A percentile compares a stretch with the other conserved stretches of the same genome.
Conservation (phyloP, 2,113 vertebrate genomes). For the Rutilus rutilus region DNA sequence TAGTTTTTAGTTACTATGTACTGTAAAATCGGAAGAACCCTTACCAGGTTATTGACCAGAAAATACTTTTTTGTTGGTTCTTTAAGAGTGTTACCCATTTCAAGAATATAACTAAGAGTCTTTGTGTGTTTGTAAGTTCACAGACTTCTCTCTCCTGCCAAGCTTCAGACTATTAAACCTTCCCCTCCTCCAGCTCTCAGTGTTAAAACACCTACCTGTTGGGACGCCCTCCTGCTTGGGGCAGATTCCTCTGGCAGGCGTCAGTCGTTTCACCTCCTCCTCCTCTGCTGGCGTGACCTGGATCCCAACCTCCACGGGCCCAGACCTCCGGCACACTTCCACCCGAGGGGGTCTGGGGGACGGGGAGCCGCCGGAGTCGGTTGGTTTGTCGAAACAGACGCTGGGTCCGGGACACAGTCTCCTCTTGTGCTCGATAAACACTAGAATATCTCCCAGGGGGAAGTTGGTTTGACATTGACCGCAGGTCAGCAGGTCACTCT, state of each 20-base stretch:
- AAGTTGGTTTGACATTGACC: slow-evolving; percentile 99
- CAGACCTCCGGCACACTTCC: slow-evolving; percentile 87
- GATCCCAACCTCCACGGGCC: slow-evolving; percentile 97
- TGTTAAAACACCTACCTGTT: slow-evolving; percentile 79
- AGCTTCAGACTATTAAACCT: not conserved
- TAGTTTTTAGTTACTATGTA: not conserved
- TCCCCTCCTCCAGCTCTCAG: slow-evolving; percentile 6
- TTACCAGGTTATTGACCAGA: not conserved
- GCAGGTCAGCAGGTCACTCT: slow-evolving; percentile 97
- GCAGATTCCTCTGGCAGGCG: slow-evolving; percentile 96
- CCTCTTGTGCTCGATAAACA: slow-evolving; percentile 99
- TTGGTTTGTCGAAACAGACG: slow-evolving; percentile 88
- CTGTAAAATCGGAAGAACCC: not conserved
- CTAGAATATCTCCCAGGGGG: slow-evolving; percentile 96
- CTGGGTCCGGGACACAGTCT: slow-evolving; percentile 83
- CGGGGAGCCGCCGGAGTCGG: slow-evolving; percentile 84
- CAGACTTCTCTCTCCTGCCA: slow-evolving; percentile 20
- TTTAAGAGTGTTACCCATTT: not conserved
- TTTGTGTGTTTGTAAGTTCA: slow-evolving; percentile 7
- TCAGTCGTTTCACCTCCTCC: slow-evolving; percentile 83
- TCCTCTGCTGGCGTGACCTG: slow-evolving; percentile 94
- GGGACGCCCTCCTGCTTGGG: slow-evolving; percentile 93
- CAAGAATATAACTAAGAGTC: not conserved
- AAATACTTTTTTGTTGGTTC: not conserved
- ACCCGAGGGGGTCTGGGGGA: slow-evolving; percentile 77